Base-by-base conservation (phyloP, 1,140 invertebrate genomes). In the Pseudachorutes palmiensis region DNA sequence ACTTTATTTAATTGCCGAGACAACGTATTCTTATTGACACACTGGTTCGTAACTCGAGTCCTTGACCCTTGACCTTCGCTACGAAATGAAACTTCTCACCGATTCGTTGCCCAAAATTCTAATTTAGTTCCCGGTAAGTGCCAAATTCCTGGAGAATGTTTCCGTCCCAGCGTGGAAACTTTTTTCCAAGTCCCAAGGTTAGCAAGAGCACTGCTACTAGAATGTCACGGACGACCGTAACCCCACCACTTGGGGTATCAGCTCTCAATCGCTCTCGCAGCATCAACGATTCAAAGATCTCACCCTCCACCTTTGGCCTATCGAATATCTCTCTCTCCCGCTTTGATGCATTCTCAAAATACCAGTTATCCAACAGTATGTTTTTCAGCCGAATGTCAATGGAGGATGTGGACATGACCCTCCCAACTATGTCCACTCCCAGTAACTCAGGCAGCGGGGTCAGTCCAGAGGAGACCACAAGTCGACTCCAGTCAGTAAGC, bases 81-180 rank as follows among this genome's bases (percentile, higher is more conserved):
- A n/a, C n/a, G n/a, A n/a, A n/a, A n/a, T n/a, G n/a, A n/a, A n/a
- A n/a, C n/a, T n/a, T n/a, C n/a, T n/a, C n/a, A n/a, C n/a, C n/a
- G n/a, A n/a, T n/a, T n/a, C n/a, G n/a, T n/a, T n/a, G n/a, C n/a
- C n/a, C n/a, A n/a, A n/a, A n/a, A n/a, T n/a, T n/a, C n/a, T n/a
- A n/a, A n/a, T n/a, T n/a, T n/a, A n/a, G n/a, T n/a, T n/a, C n/a
- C n/a, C n/a, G n/a, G n/a, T n/a, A n/a, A n/a, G n/a, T n/a, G n/a
- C n/a, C n/a, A n/a, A n/a, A n/a, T n/a, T n/a, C n/a, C n/a, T n/a
- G n/a, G n/a, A n/a, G n/a, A n/a, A 55, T 55, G 51, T 55, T 55
- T 55, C 51, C 51, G 5, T 55, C 51, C 24, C 51, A 55, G 51
- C 51, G 51, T 16, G 51, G 51, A 5, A 55, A 55, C 24, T 55